phyloP scores from a whole-genome alignment of 2,113 vertebrate species.

The Elaphurus davidianus region DNA sequence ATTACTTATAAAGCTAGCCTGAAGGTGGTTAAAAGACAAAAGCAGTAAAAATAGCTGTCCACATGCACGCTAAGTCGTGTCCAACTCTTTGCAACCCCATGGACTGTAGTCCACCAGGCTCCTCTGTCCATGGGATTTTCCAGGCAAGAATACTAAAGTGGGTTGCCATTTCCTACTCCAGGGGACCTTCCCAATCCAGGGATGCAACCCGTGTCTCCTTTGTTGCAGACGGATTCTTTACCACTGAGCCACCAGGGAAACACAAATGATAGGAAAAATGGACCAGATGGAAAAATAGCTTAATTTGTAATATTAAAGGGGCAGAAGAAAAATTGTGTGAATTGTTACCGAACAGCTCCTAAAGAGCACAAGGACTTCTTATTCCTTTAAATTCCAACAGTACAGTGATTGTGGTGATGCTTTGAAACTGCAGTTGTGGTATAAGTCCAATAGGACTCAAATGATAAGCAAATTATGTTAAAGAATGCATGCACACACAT shows the following conservation, averaged over 20 bases:
- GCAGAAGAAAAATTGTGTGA: background rate
- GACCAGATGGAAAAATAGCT: background rate
- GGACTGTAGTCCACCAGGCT: background rate
- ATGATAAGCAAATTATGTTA: background rate
- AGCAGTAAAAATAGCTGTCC: background rate
- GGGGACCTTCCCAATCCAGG: background rate
- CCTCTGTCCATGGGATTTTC: background rate
- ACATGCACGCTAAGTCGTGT: background rate
- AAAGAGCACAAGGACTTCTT: background rate
- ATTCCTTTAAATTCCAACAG: background rate
- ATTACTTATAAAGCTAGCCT: background rate
- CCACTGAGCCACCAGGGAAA: background rate
- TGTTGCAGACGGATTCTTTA: background rate
- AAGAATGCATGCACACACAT: background rate
- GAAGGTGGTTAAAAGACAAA: background rate
- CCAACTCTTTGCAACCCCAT: background rate
- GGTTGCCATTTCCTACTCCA: background rate
- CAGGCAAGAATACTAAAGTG: background rate
- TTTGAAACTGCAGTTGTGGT: background rate
- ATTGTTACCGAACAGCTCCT: background rate
- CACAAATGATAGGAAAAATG: background rate
- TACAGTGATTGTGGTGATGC: background rate
- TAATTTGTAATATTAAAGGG: background rate
- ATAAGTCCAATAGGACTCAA: background rate
- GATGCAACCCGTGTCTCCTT: background rate